Base-by-base conservation (phyloP, 2,113 vertebrate genomes). In the Ancistrus triradiatus region DNA sequence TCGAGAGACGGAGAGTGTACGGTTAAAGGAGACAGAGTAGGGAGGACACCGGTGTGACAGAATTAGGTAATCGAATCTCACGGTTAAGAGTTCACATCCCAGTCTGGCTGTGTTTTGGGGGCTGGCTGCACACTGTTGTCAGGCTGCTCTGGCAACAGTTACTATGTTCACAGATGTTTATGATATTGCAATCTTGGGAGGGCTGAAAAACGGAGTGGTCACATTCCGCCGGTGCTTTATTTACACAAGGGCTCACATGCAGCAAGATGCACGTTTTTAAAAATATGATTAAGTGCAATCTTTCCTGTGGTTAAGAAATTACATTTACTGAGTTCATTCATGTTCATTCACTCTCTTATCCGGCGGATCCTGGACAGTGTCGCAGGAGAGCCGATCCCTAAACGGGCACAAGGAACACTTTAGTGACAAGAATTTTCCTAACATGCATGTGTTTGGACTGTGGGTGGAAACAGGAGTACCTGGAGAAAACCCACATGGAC, bases 71-170 rank as follows among this genome's bases (percentile, higher is more conserved):
- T 80, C 74, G 66, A 81, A 83, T 77, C 75, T 85, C 68, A 68
- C 64, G 68, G 52, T 64, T 59, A 73, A 80, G 80, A 92, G 94
- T 93, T 93, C 91, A 90, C 88, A 88, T 89, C 86, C 83, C 85
- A 78, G 88, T 83, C 83, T 87, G 69, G 84, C 76, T 76, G 87
- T 89, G 90, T 95, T 91, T 15, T 91, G 86, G 90, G 89, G 86
- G 80, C 77, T 58, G 83, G 78, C 64, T 66, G 72, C 77, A 84
- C 79, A 80, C 84, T 95, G 92, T 96, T 94, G 90, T 91, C 86
- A 75, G 73, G 89, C 90, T 92, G 84, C 90, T 84, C 92, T 94
- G 91, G 94, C 79, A 86, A 98, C 92, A 2, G 94, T 97, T 85
- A 92, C 93, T 88, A 95, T 76, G 90, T 78, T 81, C 78, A 83